Base-by-base conservation (phyloP, 2,888 invertebrate genomes). In the Molanna angustata region DNA sequence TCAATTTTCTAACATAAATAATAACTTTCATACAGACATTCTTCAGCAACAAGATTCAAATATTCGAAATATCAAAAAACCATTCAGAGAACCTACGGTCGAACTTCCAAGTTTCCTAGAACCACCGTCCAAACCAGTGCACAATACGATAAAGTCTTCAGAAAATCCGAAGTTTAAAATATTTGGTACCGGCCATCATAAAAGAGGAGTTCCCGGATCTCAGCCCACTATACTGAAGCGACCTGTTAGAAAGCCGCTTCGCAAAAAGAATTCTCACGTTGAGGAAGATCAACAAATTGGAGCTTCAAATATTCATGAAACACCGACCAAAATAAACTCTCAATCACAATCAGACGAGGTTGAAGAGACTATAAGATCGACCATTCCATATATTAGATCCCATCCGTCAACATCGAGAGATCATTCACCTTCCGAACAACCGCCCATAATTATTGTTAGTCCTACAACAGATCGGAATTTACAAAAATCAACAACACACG, bases 21-120 rank as follows among this genome's bases (percentile, higher is more conserved):
- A 22, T 14, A 49, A 54, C 43, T 50, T 58, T 37, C 54, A 58
- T 40, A 45, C 54, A 39, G 54, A 58, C 42, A 40, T 57, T 21
- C 54, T 48, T 19, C 59, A 57, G 37, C 55, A 53, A 11, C 53
- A 54, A 47, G 49, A 46, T 1, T 39, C 33, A 3, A 58, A 51
- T 31, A 45, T 54, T 16, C 68, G 74, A 60, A 74, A 72, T 53
- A 61, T 74, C 0, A 72, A 73, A 61, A 66, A 73, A 45, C 60
- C 57, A 33, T 69, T 71, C 19, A 40, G 64, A 7, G 58, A 61
- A 27, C 60, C 62, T 3, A 54, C 22, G 6, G 66, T 67, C 3
- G 73, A 74, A 1, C 61, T 77, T 37, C 76, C 77, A 2, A 77
- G 76, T 58, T 77, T 69, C 55, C 65, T 77, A 53, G 77, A 77